Evolutionary conservation across 2,888 invertebrate genomes (phyloP).

Genomic region (Rhodophaea formosa): DNA sequence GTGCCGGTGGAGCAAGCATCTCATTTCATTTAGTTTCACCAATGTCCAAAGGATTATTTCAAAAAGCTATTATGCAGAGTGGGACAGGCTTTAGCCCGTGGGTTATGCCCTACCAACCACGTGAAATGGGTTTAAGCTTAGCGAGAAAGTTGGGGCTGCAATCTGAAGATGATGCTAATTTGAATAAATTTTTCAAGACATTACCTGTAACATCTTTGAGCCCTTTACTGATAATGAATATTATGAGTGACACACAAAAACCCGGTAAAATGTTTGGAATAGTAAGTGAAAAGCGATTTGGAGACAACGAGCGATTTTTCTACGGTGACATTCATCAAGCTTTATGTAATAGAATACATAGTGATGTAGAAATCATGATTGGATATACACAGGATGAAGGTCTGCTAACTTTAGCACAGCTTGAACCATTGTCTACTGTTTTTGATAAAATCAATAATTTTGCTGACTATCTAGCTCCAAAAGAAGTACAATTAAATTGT

Average conservation of each 20-base stretch:
- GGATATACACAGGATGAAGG: slow-evolving; percentile 87
- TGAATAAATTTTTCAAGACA: slow-evolving; percentile 42
- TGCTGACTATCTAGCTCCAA: slow-evolving; percentile 49
- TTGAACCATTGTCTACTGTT: slow-evolving; percentile 18
- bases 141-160: slow-evolving; percentile 49
- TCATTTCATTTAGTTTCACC: slow-evolving; percentile 87
- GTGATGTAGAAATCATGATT: slow-evolving; percentile 82
- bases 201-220: slow-evolving; percentile 30
- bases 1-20: slow-evolving; percentile 88
- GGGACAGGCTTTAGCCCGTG: slow-evolving; percentile 83
- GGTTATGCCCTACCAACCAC: slow-evolving; percentile 66
- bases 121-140: slow-evolving; percentile 61
- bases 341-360: slow-evolving; percentile 62
- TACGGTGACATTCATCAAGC: slow-evolving; percentile 42
- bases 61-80: slow-evolving; percentile 84
- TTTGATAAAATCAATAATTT: slow-evolving; percentile 39
- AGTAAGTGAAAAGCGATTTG: slow-evolving; percentile 38
- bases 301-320: slow-evolving; percentile 37
- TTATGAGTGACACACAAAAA: slow-evolving; percentile 24
- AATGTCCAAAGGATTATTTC: slow-evolving; percentile 78
- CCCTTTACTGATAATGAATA: slow-evolving; percentile 23
- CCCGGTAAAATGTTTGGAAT: slow-evolving; percentile 25
- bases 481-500: slow-evolving; percentile 37
- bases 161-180: slow-evolving; percentile 49
- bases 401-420: slow-evolving; percentile 1